Evolutionary conservation across 2,888 invertebrate genomes (phyloP), one percentile per base, ranked within the genome.

Genomic region (Buathra laborator): DNA sequence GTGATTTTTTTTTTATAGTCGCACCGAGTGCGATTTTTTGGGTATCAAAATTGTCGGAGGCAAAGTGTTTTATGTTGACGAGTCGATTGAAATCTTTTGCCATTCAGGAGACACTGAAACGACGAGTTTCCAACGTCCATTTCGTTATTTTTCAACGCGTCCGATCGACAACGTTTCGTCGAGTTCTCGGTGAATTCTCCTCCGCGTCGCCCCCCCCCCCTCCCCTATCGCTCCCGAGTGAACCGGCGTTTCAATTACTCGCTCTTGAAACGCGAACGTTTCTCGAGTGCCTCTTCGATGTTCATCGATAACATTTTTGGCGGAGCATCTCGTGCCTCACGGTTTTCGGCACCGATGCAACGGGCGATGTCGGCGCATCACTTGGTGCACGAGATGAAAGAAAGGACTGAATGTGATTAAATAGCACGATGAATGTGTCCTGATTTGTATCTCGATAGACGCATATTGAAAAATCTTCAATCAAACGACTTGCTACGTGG

Each of bases 261-360:
- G 84, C 90, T 89, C 89, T 89, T 88, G 90, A 91, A 91, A 89
- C 89, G 88, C 56, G 67, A 37, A 71, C 48, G 19, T 5, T 77
- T 71, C 85, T 91, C 91, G 88, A 92, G 92, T 91, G 89, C 88
- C 91, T 90, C 91, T 91, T 90, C 89, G 88, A 37, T 67, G 67
- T 79, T 78, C 72, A 68, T 29, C 44, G 64, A 83, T 74, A 80
- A 83, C 44, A 67, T 72, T 82, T 64, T 76, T 71, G 48, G 14
- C 19, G 32, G 70, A 32, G 51, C 48, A 37, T 59, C 66, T 29
- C 67, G 10, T 53, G 56, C 44, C 64, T 32, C 64, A 3, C 32
- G 16, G 68, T 48, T 32, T 74, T 16, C 32, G 16, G 37, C 12
- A 32, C 5, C 19, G 43, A 32, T 46, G 51, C 9, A 14, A 62